Conservation (phyloP, 2,888 invertebrate species). For the Lycaena phlaeas region DNA sequence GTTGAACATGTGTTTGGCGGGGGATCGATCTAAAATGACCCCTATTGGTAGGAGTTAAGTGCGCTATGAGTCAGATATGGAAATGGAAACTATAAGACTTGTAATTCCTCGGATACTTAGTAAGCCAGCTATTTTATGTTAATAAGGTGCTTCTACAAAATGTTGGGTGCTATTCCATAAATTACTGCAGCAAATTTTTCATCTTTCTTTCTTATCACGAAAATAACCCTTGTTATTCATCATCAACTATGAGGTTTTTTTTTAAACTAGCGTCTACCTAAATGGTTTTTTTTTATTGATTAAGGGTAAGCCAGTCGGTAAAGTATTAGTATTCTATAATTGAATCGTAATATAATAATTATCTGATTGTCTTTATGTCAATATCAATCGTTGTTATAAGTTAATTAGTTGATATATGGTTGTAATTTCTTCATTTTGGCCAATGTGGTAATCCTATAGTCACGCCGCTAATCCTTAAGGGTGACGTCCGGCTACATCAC, state of each 20-base stretch:
- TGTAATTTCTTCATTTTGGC: conserved; percentile 67
- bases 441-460: conserved; percentile 70
- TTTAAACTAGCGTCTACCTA: no score
- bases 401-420: conserved; percentile 14
- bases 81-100: conserved; percentile 5
- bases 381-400: conserved; percentile 7
- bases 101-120: conserved; percentile 1
- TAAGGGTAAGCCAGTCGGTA: no score
- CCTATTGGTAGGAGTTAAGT: background rate
- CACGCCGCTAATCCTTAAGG: conserved; percentile 68
- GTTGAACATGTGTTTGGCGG: conserved; percentile 20
- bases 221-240: no score
- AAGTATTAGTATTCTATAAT: no score
- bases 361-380: no score
- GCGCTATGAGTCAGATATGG: conserved; percentile 6
- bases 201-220: no score
- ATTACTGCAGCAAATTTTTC: no score
- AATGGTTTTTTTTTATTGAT: no score
- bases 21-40: background rate
- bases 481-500: conserved; percentile 60
- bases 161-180: no score
- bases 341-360: no score
- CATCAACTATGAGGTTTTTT: no score
- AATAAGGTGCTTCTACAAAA: no score
- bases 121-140: background rate